A percentile compares a stretch with the other conserved stretches of the same genome.
Evolutionary conservation across 2,113 vertebrate species (phyloP).

Genomic region (Pseudolaguvia tuberculata): DNA sequence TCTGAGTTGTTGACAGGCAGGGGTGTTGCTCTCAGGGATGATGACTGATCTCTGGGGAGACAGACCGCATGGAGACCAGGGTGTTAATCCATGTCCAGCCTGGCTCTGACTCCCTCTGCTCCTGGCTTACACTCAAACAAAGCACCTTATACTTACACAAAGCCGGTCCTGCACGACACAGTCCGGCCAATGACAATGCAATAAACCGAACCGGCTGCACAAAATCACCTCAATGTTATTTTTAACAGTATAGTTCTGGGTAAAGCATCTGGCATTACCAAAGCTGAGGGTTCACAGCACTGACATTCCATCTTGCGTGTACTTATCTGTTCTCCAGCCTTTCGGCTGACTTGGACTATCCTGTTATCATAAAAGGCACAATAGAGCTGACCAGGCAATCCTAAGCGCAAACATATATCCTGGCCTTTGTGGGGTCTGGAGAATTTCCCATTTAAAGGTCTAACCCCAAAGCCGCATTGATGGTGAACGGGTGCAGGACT

Average conservation of each 20-base stretch:
- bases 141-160: conserved; percentile 48
- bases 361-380: conserved; percentile 55
- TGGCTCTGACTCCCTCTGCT: conserved; percentile 30
- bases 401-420: conserved; percentile 55
- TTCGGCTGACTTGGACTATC: conserved; percentile 51
- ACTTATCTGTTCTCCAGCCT: conserved; percentile 43
- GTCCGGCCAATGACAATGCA: conserved; percentile 42
- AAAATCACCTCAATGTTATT: conserved; percentile 30
- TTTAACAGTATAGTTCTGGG: conserved; percentile 20
- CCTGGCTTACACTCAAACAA: conserved; percentile 53
- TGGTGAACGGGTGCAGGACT: conserved; percentile 26
- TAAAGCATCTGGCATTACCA: neutral
- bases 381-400: conserved; percentile 49
- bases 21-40: conserved; percentile 36
- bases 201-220: conserved; percentile 43
- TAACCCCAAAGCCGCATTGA: conserved; percentile 43
- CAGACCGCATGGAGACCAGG: conserved; percentile 29
- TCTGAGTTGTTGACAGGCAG: conserved; percentile 46
- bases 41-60: conserved; percentile 44
- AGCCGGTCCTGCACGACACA: conserved; percentile 25
- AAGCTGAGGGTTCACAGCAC: conserved; percentile 11
- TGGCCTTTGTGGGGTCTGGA: conserved; percentile 50
- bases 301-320: conserved; percentile 29
- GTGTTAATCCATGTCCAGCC: conserved; percentile 48
- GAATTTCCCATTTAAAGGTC: conserved; percentile 52